Base-by-base conservation (phyloP, 2,888 invertebrate genomes). In the Ornithoptera alexandrae region DNA sequence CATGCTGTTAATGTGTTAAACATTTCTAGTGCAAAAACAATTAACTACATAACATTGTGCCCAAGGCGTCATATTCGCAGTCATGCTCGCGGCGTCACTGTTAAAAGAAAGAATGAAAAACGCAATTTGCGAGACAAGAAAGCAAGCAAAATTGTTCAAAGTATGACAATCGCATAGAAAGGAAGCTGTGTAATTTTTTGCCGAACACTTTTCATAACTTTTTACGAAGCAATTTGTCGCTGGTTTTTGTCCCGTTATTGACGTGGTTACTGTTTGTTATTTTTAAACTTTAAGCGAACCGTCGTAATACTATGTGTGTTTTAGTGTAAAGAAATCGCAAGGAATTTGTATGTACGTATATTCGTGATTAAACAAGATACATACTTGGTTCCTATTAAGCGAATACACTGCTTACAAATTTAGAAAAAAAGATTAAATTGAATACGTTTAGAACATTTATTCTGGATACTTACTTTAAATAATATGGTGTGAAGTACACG, bases 401-500 rank as follows among this genome's bases (percentile, higher is more conserved):
- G 10, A 10, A 8, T 7, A 39, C 10, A 8, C 39, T 39, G 39
- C 10, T 30, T 30, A 4, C 3, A 30, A 30, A 5, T 30, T 30
- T 30, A 4, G 30, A 30, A 30, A 30, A 30, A 30, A 2, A 30
- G 3, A 30, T 5, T 30, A 30, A 30, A 30, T 30, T 4, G 10
- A 8, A 1, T 39, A 7, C 1, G 18, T 50, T 18, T 50, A 0
- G 15, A 18, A 50, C 2, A 50, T 46, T 10, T 46, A 50, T 97
- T 81, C 59, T 82, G 5, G 20, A 42, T 36, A 59, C 36, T 83
- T 91, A 96, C 96, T 93, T 95, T 53, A 96, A 89, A 71, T 95
- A 95, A 79, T 96, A 97, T 0, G 96, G 96, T 4, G 95, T 95
- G 74, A 96, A 97, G 78, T 94, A 94, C 75, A 95, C 95, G 72